A percentile compares a stretch with the other conserved stretches of the same genome.
These are phyloP conservation scores for Xiphorhynchus elegans DNA, from an alignment of 2,113 vertebrate species.

Conservation along the genomic window DNA sequence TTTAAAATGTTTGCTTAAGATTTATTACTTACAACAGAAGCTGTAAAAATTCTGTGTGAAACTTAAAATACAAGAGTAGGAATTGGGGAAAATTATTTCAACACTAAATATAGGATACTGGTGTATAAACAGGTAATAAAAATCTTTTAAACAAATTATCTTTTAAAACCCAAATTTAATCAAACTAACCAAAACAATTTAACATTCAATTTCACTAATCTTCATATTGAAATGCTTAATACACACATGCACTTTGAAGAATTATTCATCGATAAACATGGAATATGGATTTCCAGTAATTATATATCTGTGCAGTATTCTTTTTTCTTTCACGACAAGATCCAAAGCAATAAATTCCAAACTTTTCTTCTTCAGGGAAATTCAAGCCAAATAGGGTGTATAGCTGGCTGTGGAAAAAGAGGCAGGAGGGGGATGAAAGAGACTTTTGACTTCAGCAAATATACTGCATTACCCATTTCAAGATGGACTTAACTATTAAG, in stretches of 20 bases:
- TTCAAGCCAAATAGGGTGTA: constrained; percentile 37
- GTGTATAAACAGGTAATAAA: constrained; percentile 40
- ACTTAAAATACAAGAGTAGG: constrained; percentile 26
- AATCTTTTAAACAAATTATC: constrained; percentile 57
- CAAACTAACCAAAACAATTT: constrained; percentile 59
- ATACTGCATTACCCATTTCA: not conserved
- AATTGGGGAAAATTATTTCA: constrained; percentile 14
- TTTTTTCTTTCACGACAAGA: constrained; percentile 6
- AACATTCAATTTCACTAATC: constrained; percentile 28
- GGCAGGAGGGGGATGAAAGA: not conserved
- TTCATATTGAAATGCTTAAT: constrained; percentile 61
- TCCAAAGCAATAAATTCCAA: constrained; percentile 56
- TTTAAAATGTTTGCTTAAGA: not conserved
- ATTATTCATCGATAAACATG: constrained; percentile 39
- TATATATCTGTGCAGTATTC: not conserved
- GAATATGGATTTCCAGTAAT: constrained; percentile 34
- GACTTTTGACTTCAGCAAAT: not conserved
- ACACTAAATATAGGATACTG: constrained; percentile 5
- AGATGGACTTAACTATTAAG: not conserved
- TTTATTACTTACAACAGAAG: constrained; percentile 10
- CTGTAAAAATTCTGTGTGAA: not conserved
- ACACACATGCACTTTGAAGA: constrained; percentile 18
- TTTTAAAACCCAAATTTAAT: constrained; percentile 57
- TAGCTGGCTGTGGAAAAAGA: constrained; percentile 17
- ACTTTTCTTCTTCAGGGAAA: constrained; percentile 47